A percentile compares a stretch with the other conserved stretches of the same genome.
phyloP scores from a whole-genome alignment of 2,888 invertebrate genomes.

The Apodemia duryi region DNA sequence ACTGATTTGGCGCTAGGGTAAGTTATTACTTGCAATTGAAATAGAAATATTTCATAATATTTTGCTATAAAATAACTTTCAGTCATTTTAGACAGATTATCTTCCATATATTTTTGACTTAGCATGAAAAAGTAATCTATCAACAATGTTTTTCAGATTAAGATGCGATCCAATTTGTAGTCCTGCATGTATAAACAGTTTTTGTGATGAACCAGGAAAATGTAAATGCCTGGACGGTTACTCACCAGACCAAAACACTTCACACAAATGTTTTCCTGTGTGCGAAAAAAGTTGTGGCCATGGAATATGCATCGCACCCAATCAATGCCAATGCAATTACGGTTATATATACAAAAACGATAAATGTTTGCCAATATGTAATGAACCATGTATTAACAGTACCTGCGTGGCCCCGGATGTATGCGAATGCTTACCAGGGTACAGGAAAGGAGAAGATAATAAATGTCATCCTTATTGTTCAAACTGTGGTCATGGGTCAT shows the following conservation, averaged over 20 bases:
- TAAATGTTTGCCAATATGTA: slow-evolving; percentile 51
- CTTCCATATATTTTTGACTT: no score
- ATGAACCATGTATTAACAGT: slow-evolving; percentile 67
- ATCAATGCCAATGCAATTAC: slow-evolving; percentile 43
- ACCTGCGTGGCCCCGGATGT: slow-evolving; percentile 65
- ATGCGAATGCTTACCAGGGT: slow-evolving; percentile 64
- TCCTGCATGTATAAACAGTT: slow-evolving; percentile 40
- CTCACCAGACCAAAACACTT: neutral
- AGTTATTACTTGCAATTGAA: slow-evolving; percentile 14
- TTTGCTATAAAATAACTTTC: no score
- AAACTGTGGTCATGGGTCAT: slow-evolving; percentile 34
- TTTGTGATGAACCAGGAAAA: slow-evolving; percentile 36
- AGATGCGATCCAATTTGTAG: slow-evolving; percentile 43
- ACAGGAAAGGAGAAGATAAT: slow-evolving; percentile 37
- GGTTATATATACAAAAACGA: slow-evolving; percentile 40
- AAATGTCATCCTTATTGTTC: slow-evolving; percentile 40
- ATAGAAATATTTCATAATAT: no score
- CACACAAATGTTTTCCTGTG: slow-evolving; percentile 30
- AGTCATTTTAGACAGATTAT: no score
- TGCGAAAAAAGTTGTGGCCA: slow-evolving; percentile 33
- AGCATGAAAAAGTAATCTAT: no score
- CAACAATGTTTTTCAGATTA: slow-evolving; percentile 26
- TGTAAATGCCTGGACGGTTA: slow-evolving; percentile 38
- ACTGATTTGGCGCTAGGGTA: slow-evolving; percentile 15
- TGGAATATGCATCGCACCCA: slow-evolving; percentile 43